phyloP scores from a whole-genome alignment of 2,113 vertebrate species.

The Pomatostomus ruficeps region DNA sequence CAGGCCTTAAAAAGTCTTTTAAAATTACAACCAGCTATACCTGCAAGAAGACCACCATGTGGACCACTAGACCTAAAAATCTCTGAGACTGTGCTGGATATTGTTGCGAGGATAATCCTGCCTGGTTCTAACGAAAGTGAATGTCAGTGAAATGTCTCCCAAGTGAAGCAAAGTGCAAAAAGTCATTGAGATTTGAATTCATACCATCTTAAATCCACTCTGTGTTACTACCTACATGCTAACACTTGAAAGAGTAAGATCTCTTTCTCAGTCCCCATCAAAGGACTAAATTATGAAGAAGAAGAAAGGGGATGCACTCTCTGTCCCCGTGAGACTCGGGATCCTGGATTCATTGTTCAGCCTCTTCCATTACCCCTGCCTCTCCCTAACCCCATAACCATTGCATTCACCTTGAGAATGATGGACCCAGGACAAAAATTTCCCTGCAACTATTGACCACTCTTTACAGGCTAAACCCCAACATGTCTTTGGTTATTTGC shows the following conservation, averaged over 20 bases:
- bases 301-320: not conserved
- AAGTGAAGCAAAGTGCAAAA: not conserved
- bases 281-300: not conserved
- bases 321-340: not conserved
- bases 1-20: not conserved
- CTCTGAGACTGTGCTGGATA: not conserved
- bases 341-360: not conserved
- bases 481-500: not conserved
- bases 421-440: not conserved
- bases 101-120: not conserved
- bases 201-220: not conserved
- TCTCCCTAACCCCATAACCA: not conserved
- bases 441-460: not conserved
- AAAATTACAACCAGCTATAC: not conserved
- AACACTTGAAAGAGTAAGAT: not conserved
- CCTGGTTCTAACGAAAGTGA: not conserved
- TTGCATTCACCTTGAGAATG: not conserved
- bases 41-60: not conserved
- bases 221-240: not conserved
- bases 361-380: not conserved
- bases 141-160: not conserved
- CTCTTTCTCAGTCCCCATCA: not conserved
- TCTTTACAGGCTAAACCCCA: not conserved
- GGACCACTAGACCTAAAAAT: not conserved
- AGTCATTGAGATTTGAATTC: not conserved